Conservation (phyloP, 2,797 vertebrate species). For the Delichon dasypus region DNA sequence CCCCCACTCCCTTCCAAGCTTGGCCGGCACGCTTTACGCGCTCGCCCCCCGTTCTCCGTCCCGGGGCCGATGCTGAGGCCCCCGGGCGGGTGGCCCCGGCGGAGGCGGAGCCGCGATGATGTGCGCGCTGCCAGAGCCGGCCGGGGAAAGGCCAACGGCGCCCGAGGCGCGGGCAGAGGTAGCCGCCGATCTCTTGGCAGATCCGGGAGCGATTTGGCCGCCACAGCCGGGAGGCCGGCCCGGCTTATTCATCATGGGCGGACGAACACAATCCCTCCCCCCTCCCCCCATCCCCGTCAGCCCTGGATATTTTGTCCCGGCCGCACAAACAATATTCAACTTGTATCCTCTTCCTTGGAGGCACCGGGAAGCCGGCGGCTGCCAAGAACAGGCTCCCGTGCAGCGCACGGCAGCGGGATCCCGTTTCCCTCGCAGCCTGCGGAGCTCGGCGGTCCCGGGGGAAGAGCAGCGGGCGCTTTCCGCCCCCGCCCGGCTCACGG, state of each 20-base stretch:
- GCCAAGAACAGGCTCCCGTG: conserved; percentile 24
- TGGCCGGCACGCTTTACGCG: neutral
- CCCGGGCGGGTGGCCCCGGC: neutral
- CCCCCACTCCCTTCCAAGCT: too few species aligned
- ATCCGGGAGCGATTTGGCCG: neutral
- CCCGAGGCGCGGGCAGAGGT: conserved; percentile 47
- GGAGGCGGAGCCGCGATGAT: neutral
- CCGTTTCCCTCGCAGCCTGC: neutral
- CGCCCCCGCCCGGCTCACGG: neutral
- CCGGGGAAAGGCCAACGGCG: conserved; percentile 39
- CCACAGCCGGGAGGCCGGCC: neutral
- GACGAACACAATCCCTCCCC: neutral
- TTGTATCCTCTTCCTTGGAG: conserved; percentile 23
- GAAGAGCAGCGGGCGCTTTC: neutral
- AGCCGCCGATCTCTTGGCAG: conserved; percentile 21
- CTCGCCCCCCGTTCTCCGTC: neutral
- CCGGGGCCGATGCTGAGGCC: neutral
- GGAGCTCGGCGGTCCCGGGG: neutral
- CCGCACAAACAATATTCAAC: conserved; percentile 2
- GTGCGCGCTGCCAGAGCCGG: neutral
- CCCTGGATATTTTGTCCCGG: conserved; percentile 1
- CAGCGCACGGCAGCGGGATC: conserved; percentile 3
- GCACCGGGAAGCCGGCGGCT: neutral
- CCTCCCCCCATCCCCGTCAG: neutral
- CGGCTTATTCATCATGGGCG: conserved; percentile 7